Conservation (phyloP, 2,113 vertebrate species). For the Myotis brandtii region DNA sequence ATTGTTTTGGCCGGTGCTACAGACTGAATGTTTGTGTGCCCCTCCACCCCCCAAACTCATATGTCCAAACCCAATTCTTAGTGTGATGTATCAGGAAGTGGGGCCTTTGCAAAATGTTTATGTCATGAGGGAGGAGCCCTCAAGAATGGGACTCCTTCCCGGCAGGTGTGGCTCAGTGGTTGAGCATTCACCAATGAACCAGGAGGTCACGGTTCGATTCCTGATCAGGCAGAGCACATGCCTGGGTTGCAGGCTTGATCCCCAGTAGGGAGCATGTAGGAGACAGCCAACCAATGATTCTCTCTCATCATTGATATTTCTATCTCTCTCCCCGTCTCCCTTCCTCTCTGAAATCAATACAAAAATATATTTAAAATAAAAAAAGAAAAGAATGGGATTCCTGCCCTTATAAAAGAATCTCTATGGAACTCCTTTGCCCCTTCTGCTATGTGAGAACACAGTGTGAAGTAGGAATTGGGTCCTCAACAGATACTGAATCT, state of each 20-base stretch:
- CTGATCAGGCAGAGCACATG: too few relatives aligned
- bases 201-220: too few relatives aligned
- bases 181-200: too few relatives aligned
- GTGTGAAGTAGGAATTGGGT: background rate
- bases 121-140: background rate
- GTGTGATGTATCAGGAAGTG: background rate
- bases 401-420: background rate
- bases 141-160: too few relatives aligned
- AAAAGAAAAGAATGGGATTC: background rate
- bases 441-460: background rate
- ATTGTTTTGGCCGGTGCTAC: background rate
- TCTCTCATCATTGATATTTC: too few relatives aligned
- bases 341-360: too few relatives aligned
- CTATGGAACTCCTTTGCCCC: background rate
- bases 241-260: too few relatives aligned
- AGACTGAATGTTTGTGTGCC: background rate
- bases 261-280: too few relatives aligned
- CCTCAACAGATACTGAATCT: background rate
- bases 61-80: background rate
- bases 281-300: too few relatives aligned
- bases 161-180: too few relatives aligned
- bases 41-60: background rate
- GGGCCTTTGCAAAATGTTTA: background rate
- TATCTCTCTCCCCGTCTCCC: too few relatives aligned
- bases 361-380: too few relatives aligned